Conservation (phyloP, 2,888 invertebrate genomes). For the Sphaeridia pumilis region DNA sequence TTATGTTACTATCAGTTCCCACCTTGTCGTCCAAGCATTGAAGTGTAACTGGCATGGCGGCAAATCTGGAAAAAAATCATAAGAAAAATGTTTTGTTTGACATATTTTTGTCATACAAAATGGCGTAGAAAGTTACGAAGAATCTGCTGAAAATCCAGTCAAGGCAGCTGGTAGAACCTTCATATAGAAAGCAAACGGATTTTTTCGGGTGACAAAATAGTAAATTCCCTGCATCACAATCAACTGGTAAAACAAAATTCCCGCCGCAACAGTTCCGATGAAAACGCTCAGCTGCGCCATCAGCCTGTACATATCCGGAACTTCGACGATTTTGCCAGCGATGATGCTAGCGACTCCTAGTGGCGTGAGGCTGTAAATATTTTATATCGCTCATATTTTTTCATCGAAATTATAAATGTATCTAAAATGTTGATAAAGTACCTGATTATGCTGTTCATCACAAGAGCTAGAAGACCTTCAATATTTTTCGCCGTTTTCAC, state of each 20-base stretch:
- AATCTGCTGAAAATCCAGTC: conserved; percentile 80
- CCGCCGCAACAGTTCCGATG: conserved; percentile 67
- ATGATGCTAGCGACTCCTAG: conserved; percentile 74
- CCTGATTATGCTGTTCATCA: not conserved
- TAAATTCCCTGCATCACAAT: conserved; percentile 74
- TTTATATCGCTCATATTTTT: too few relatives aligned
- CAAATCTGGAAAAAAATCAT: conserved; percentile 51
- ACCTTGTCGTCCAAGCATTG: conserved; percentile 73
- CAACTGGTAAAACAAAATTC: conserved; percentile 71
- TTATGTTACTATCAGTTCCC: conserved; percentile 65
- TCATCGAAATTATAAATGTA: too few relatives aligned
- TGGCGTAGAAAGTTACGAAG: conserved; percentile 62
- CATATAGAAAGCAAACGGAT: conserved; percentile 76
- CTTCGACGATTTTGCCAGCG: conserved; percentile 63
- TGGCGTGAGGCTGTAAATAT: too few relatives aligned
- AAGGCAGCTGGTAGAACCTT: conserved; percentile 69
- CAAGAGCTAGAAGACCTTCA: conserved; percentile 6
- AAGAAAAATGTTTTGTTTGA: not conserved
- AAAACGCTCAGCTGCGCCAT: conserved; percentile 49
- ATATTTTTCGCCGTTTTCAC: conserved; percentile 1
- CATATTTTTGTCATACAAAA: too few relatives aligned
- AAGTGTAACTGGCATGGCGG: conserved; percentile 78
- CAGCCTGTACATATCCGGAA: conserved; percentile 51
- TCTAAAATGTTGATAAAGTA: too few relatives aligned
- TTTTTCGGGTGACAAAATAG: conserved; percentile 63